phyloP scores from a whole-genome alignment of 1,140 invertebrate genomes.

The Lethrus apterus region DNA sequence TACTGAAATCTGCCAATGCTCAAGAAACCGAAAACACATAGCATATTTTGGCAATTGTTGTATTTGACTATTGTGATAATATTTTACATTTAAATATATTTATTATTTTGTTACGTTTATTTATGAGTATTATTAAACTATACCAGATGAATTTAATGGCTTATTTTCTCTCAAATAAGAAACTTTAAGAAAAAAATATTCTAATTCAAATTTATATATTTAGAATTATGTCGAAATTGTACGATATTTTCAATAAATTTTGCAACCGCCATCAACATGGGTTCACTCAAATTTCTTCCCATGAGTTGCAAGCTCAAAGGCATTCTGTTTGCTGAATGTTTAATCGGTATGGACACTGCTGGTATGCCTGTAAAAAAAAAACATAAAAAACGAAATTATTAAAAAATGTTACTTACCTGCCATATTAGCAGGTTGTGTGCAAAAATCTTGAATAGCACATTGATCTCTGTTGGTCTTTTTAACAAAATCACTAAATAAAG shows the following conservation, averaged over 20 bases:
- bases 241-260: conserved; percentile 76
- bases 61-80: conserved; percentile 5
- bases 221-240: conserved; percentile 48
- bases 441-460: conserved; percentile 86
- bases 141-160: no score
- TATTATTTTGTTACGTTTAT: conserved; percentile 10
- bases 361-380: conserved; percentile 61
- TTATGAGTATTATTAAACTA: background rate
- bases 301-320: conserved; percentile 93
- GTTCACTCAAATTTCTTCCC: conserved; percentile 71
- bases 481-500: conserved; percentile 70
- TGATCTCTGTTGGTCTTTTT: conserved; percentile 77
- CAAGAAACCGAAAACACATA: conserved; percentile 12
- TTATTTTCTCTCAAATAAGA: background rate
- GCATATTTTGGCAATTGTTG: background rate
- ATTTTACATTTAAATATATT: no score
- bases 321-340: conserved; percentile 65
- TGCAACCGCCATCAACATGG: conserved; percentile 68
- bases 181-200: conserved; percentile 1
- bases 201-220: conserved; percentile 11
- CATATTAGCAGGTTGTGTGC: conserved; percentile 93
- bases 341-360: conserved; percentile 81
- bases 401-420: conserved; percentile 57
- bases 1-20: conserved; percentile 26
- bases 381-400: no score